Base-by-base conservation (phyloP, 2,888 invertebrate genomes). In the Ctena decussata region DNA sequence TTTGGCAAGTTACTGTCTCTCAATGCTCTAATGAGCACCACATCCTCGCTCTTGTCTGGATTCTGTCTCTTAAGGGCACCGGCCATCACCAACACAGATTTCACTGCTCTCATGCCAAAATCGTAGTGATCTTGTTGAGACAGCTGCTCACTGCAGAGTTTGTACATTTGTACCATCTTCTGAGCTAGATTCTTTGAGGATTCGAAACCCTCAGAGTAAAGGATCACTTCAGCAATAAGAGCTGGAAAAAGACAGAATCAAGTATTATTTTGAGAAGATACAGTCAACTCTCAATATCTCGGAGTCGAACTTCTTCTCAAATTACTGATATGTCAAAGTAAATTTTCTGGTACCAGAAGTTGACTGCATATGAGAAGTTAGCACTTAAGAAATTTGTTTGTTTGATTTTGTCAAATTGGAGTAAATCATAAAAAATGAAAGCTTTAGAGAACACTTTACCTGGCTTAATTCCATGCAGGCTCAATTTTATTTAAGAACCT, bases 91-190 rank as follows among this genome's bases (percentile, higher is more conserved):
- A 98, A 96, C 0, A 98, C 98, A 94, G 96, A 96, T 86, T 96
- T 96, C 41, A 96, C 95, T n/a, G 96, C 96, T 74, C 96, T 90
- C 98, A 98, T 98, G 49, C 96, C 96, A 93, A 98, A 98, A 96
- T 98, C 98, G 93, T 98, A 98, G 94, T 98, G 98, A 94, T 98
- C 96, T 90, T 98, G 98, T 92, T 98, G 98, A 0, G 98, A 98
- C 0, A 98, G 96, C 94, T 98, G 98, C 94, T 98, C 98, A 92
- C 98, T 98, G 93, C 98, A 98, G 6, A 98, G 96, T 93, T 98
- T 98, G 96, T 98, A 98, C 98, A 98, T 98, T 95, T 98, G 97
- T 0, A 98, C 98, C 98, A 98, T 98, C 96, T 98, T 98, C 93
- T 97, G 97, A 0, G 98, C 98, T n/a, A 98, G 96, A 2, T 97